phyloP scores from a whole-genome alignment of 2,888 invertebrate genomes.

The Eristalinus sepulchralis region DNA sequence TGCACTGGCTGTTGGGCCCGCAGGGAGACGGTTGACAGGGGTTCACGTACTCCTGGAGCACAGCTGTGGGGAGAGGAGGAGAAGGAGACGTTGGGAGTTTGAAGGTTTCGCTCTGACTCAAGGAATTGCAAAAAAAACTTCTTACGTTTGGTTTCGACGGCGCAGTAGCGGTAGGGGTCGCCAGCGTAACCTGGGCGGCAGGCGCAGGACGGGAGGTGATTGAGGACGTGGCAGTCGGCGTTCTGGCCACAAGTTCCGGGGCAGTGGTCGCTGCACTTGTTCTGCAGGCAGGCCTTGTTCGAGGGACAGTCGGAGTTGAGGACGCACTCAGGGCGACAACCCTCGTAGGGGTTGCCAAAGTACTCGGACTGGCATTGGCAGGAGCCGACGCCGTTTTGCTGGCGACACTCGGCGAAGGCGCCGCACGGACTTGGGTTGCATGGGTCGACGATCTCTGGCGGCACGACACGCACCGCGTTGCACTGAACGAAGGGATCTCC shows the following conservation, averaged over 20 bases:
- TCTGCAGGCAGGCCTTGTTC: slow-evolving; percentile 86
- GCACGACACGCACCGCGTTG: slow-evolving; percentile 80
- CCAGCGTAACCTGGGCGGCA: slow-evolving; percentile 88
- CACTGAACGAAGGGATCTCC: slow-evolving; percentile 81
- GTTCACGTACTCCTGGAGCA: slow-evolving; percentile 76
- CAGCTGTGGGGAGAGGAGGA: slow-evolving; percentile 68
- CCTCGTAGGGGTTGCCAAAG: slow-evolving; percentile 89
- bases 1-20: slow-evolving; percentile 90
- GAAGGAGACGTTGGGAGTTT: not conserved
- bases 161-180: slow-evolving; percentile 87
- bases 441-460: slow-evolving; percentile 82
- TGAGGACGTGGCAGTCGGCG: slow-evolving; percentile 87
- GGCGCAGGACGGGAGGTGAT: slow-evolving; percentile 86
- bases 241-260: slow-evolving; percentile 89
- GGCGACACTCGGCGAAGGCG: slow-evolving; percentile 87
- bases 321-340: slow-evolving; percentile 88
- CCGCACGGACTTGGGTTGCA: slow-evolving; percentile 92
- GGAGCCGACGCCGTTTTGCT: slow-evolving; percentile 85
- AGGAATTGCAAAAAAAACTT: no score
- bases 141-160: slow-evolving; percentile 82
- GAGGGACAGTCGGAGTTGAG: slow-evolving; percentile 87
- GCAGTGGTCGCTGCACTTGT: slow-evolving; percentile 90
- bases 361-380: slow-evolving; percentile 88
- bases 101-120: not conserved
- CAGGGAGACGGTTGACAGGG: slow-evolving; percentile 85